Evolutionary conservation across 2,113 vertebrate genomes (phyloP).

Genomic region (Entelurus aequoreus): DNA sequence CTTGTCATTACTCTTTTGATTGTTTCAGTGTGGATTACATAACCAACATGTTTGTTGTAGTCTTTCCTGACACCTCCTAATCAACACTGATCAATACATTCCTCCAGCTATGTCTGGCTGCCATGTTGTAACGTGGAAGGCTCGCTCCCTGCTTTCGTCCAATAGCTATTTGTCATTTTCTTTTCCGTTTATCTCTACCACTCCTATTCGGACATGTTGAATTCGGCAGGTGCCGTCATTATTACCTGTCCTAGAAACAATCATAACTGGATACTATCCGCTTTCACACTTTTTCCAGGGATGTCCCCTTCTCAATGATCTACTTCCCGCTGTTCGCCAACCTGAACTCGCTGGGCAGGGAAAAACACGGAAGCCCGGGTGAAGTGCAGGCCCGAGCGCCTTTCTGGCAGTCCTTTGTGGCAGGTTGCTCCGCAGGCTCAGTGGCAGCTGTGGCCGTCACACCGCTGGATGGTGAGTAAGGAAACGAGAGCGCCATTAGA

Average conservation of each 20-base stretch:
- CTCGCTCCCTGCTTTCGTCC: neutral
- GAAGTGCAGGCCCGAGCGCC: constrained; percentile 53
- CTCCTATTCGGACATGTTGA: neutral
- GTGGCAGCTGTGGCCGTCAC: constrained; percentile 79
- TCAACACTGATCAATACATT: constrained; percentile 50
- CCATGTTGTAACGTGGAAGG: constrained; percentile 10
- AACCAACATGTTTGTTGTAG: constrained; percentile 21
- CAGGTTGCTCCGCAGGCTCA: constrained; percentile 70
- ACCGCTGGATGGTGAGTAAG: constrained; percentile 72
- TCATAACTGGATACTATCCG: neutral
- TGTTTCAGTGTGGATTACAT: constrained; percentile 18
- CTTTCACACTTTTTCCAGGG: constrained; percentile 48
- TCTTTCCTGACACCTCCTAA: constrained; percentile 8
- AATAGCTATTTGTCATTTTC: neutral
- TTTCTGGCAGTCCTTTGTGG: constrained; percentile 76
- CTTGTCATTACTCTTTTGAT: constrained; percentile 11
- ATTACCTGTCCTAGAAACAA: no score
- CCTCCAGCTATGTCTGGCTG: constrained; percentile 51
- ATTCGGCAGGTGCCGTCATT: neutral
- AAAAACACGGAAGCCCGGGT: constrained; percentile 24
- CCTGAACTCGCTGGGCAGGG: constrained; percentile 69
- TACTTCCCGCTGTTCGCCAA: constrained; percentile 83
- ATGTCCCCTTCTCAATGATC: constrained; percentile 80
- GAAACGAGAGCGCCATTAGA: neutral
- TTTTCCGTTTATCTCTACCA: neutral